Percentiles rank a stretch among this genome's conserved stretches.
Evolutionary conservation across 2,797 vertebrate genomes (phyloP).

Genomic region (Hydrophis major): DNA sequence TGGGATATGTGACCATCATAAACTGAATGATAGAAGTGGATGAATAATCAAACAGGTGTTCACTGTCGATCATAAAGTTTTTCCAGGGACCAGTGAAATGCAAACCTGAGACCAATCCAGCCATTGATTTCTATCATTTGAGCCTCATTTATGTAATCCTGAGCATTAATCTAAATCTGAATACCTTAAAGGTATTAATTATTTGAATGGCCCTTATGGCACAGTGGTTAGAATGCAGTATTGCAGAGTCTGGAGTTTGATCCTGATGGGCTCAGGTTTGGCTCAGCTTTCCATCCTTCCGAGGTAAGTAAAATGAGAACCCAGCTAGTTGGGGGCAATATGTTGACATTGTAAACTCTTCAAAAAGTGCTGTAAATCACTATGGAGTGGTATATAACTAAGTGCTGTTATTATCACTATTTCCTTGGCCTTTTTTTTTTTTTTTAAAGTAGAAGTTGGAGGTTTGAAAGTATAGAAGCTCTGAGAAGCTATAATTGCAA

Average conservation of each 20-base stretch:
- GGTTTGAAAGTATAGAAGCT: slow-evolving; percentile 23
- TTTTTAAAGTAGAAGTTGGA: background rate
- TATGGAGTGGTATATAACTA: background rate
- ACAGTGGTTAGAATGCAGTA: background rate
- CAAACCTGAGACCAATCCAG: background rate
- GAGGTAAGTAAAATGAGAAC: background rate
- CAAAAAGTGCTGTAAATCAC: background rate
- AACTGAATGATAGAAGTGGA: background rate
- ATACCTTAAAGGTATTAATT: background rate
- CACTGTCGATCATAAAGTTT: background rate
- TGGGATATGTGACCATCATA: too few species aligned
- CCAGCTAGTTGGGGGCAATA: background rate
- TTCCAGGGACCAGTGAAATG: background rate
- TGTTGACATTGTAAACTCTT: background rate
- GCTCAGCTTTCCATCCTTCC: background rate
- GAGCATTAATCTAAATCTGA: background rate
- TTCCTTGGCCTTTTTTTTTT: background rate
- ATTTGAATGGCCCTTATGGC: background rate
- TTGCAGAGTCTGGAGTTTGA: background rate
- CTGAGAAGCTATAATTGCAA: background rate
- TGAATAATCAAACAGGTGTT: background rate
- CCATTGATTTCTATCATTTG: background rate
- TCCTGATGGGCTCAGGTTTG: background rate
- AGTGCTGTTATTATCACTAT: background rate
- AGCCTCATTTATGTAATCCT: background rate